Conservation (phyloP, 1,140 invertebrate genomes). For the Anagrus nilaparvatae region DNA sequence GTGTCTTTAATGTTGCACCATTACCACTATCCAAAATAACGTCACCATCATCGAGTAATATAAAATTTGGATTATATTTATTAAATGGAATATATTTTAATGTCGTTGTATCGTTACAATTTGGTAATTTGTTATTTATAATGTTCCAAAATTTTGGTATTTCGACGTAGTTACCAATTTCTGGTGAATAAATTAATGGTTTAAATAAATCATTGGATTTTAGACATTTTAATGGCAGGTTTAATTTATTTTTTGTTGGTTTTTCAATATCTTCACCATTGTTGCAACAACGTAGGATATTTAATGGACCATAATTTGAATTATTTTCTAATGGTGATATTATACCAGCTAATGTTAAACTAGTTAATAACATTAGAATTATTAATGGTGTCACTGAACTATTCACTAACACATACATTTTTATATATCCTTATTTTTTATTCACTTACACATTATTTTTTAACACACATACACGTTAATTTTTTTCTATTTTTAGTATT, state of each 20-base stretch:
- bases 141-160: conserved; percentile 43
- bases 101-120: conserved; percentile 32
- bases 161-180: conserved; percentile 18
- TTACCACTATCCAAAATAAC: conserved; percentile 37
- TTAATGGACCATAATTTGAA: no score
- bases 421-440: no score
- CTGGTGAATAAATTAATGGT: conserved; percentile 45
- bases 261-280: conserved; percentile 32
- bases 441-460: no score
- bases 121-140: conserved; percentile 26
- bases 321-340: no score
- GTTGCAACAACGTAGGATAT: conserved; percentile 47
- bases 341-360: no score
- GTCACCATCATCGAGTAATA: conserved; percentile 49
- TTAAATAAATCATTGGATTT: conserved; percentile 31
- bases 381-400: no score
- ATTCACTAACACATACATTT: no score
- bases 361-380: no score
- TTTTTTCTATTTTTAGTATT: no score
- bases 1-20: conserved; percentile 29
- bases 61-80: conserved; percentile 27
- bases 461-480: no score
- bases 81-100: conserved; percentile 30
- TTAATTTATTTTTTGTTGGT: no score
- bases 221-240: no score